Conservation (phyloP, 1,140 invertebrate species). For the Aphidius gifuensis region DNA sequence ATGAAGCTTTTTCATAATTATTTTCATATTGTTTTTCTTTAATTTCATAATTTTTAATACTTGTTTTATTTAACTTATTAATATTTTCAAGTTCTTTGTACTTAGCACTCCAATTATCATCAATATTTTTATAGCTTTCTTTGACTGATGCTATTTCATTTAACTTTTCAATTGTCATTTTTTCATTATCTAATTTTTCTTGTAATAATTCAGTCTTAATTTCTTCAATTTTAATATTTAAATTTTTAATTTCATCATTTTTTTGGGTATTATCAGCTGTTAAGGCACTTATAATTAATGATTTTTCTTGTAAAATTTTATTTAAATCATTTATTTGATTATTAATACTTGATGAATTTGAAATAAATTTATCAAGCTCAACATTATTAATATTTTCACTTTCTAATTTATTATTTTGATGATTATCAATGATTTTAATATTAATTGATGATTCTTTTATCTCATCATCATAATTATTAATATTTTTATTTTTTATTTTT, state of each 20-base stretch:
- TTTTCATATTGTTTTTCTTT: slow-evolving; percentile 34
- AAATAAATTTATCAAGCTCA: too few species aligned
- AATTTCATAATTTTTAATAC: slow-evolving; percentile 36
- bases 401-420: too few species aligned
- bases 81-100: slow-evolving; percentile 35
- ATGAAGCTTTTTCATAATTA: slow-evolving; percentile 34
- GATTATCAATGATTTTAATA: too few species aligned
- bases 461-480: too few species aligned
- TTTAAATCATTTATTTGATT: slow-evolving; percentile 38
- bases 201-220: slow-evolving; percentile 30
- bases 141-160: slow-evolving; percentile 30
- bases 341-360: neutral
- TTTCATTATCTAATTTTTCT: slow-evolving; percentile 30
- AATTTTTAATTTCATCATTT: slow-evolving; percentile 26
- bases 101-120: slow-evolving; percentile 30
- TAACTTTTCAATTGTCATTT: slow-evolving; percentile 25
- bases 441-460: too few species aligned
- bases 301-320: slow-evolving; percentile 39
- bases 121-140: slow-evolving; percentile 26
- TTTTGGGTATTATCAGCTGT: slow-evolving; percentile 34
- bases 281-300: slow-evolving; percentile 34
- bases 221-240: slow-evolving; percentile 25
- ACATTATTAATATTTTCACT: too few species aligned
- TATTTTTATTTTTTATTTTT: too few species aligned
- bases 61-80: slow-evolving; percentile 23